These are phyloP conservation scores for Bubalus kerabau DNA, from an alignment of 2,113 vertebrate species.

Conservation along the genomic window DNA sequence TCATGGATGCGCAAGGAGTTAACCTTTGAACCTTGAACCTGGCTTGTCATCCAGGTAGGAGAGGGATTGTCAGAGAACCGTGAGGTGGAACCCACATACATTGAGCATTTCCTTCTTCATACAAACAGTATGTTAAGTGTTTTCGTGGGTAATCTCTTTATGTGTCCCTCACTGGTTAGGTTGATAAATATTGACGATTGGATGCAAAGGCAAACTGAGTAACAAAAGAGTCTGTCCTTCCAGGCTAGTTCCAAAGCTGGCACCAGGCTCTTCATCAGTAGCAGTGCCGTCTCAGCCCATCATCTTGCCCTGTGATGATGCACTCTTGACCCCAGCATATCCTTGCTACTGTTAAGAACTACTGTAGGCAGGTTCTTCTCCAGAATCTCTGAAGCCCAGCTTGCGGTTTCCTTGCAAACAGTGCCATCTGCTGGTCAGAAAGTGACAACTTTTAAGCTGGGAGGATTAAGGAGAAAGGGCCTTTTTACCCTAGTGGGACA, in stretches of 20 bases:
- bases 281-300: not conserved
- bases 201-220: not conserved
- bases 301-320: not conserved
- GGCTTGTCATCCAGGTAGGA: not conserved
- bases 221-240: not conserved
- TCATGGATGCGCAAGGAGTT: not conserved
- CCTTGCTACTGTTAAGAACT: not conserved
- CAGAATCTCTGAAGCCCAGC: not conserved
- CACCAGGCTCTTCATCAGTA: not conserved
- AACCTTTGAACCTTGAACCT: not conserved
- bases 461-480: not conserved
- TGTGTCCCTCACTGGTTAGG: not conserved
- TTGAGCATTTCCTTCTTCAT: not conserved
- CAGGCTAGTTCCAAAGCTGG: not conserved
- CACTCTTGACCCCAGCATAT: not conserved
- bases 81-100: not conserved
- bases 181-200: not conserved
- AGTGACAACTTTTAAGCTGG: not conserved
- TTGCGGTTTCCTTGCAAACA: slow-evolving; percentile 28
- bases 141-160: not conserved
- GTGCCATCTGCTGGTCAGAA: slow-evolving; percentile 52
- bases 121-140: not conserved
- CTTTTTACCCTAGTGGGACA: not conserved
- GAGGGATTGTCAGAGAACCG: not conserved
- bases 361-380: not conserved